These are phyloP conservation scores for Sander vitreus DNA, from an alignment of 2,113 vertebrate genomes.

Conservation along the genomic window DNA sequence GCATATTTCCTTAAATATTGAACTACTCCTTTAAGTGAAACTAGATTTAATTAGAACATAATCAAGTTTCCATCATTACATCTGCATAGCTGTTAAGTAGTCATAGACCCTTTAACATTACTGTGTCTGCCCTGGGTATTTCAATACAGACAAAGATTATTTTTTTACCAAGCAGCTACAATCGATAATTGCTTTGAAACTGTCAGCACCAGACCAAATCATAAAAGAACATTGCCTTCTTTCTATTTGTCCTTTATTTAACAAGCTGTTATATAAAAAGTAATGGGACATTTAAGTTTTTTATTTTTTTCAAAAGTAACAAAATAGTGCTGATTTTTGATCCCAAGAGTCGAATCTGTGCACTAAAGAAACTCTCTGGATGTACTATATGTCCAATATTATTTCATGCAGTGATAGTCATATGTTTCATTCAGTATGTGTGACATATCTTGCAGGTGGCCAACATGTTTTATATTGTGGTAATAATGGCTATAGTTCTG, in stretches of 20 bases:
- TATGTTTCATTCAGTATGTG: neutral
- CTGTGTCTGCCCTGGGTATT: slow-evolving; percentile 33
- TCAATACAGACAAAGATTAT: neutral
- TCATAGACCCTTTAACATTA: neutral
- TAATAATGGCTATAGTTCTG: slow-evolving; percentile 97
- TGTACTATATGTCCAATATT: too few relatives aligned
- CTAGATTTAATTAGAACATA: slow-evolving; percentile 16
- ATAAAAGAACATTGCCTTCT: neutral
- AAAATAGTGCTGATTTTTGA: neutral
- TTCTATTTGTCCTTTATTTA: neutral
- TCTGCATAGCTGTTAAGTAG: neutral
- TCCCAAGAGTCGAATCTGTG: neutral
- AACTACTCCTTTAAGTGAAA: too few relatives aligned
- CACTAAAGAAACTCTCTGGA: neutral
- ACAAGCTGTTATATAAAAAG: neutral
- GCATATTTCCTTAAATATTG: neutral
- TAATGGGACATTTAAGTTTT: neutral
- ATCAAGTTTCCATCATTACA: neutral
- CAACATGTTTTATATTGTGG: slow-evolving; percentile 99
- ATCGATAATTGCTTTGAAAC: neutral
- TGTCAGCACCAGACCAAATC: neutral
- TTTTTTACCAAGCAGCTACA: neutral
- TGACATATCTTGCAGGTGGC: slow-evolving; percentile 89
- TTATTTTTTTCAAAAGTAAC: neutral
- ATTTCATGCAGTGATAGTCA: neutral